A percentile compares a stretch with the other conserved stretches of the same genome.
Evolutionary conservation across 2,113 vertebrate genomes (phyloP).

Genomic region (Turdus rufiventris): DNA sequence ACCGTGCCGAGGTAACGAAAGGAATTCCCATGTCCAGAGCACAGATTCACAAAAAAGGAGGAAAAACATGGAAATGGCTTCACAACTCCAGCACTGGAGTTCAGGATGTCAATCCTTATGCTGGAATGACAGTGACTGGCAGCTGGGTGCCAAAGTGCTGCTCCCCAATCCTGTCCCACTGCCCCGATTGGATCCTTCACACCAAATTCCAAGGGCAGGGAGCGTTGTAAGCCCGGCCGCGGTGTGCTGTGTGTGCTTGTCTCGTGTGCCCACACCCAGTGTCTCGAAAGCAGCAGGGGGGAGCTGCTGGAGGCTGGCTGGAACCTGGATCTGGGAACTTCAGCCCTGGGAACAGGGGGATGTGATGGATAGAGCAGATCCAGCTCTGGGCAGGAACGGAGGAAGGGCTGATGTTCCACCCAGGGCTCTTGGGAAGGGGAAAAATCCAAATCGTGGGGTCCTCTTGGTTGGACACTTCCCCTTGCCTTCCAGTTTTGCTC

Average conservation of each 20-base stretch:
- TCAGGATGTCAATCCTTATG: not conserved
- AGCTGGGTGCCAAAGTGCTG: conserved; percentile 62
- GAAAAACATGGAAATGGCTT: not conserved
- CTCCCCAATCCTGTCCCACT: not conserved
- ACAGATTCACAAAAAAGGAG: not conserved
- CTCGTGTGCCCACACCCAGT: not conserved
- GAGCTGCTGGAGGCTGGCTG: conserved; percentile 32
- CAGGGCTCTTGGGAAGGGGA: not conserved
- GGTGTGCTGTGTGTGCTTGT: not conserved
- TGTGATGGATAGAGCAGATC: not conserved
- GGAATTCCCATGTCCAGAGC: not conserved
- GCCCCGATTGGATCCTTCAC: not conserved
- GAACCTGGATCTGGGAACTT: not conserved
- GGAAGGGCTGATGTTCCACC: not conserved
- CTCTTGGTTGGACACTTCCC: not conserved
- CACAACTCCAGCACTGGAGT: not conserved
- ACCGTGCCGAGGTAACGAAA: conserved; percentile 61
- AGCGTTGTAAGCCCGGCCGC: not conserved
- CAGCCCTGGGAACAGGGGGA: not conserved
- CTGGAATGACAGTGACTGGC: not conserved
- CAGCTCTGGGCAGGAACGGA: not conserved
- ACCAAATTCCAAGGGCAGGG: not conserved
- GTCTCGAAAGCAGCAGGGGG: not conserved
- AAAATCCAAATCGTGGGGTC: not conserved
- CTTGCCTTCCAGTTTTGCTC: conserved; percentile 8